phyloP scores from a whole-genome alignment of 2,113 vertebrate species.

The Carassius auratus region DNA sequence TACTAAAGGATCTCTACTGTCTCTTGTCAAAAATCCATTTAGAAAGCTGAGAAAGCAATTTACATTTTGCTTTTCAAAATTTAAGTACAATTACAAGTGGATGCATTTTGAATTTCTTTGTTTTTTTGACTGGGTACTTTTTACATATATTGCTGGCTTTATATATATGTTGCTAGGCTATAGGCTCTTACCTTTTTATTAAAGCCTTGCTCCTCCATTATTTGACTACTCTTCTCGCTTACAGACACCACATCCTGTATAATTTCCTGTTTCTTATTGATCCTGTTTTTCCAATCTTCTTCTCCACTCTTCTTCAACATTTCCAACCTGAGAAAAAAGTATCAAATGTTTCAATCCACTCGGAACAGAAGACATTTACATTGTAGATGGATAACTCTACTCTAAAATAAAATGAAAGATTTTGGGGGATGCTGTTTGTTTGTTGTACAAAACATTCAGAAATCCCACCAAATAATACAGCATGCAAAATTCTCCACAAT shows the following conservation, averaged over 20 bases:
- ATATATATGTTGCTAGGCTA: too few relatives aligned
- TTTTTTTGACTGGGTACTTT: too few relatives aligned
- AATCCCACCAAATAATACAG: not conserved
- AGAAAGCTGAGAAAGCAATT: too few relatives aligned
- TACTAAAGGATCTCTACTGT: too few relatives aligned
- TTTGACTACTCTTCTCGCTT: conserved; percentile 69
- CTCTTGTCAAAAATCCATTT: too few relatives aligned
- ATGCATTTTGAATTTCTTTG: too few relatives aligned
- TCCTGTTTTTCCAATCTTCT: conserved; percentile 94
- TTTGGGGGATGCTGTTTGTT: too few relatives aligned
- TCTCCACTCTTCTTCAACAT: conserved; percentile 94
- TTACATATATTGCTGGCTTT: too few relatives aligned
- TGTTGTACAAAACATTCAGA: too few relatives aligned
- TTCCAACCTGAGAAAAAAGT: conserved; percentile 81
- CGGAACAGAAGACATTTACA: not conserved
- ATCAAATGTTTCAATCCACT: not conserved
- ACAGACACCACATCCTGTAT: conserved; percentile 70
- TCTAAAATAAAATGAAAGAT: not conserved
- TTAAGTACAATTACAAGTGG: too few relatives aligned
- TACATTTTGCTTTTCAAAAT: too few relatives aligned
- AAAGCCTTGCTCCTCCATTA: conserved; percentile 83
- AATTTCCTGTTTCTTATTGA: conserved; percentile 89
- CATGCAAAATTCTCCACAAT: not conserved
- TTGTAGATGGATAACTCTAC: not conserved
- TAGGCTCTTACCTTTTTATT: conserved; percentile 82